These are phyloP conservation scores for Listronotus oregonensis DNA, from an alignment of 1,140 invertebrate species.

Conservation along the genomic window DNA sequence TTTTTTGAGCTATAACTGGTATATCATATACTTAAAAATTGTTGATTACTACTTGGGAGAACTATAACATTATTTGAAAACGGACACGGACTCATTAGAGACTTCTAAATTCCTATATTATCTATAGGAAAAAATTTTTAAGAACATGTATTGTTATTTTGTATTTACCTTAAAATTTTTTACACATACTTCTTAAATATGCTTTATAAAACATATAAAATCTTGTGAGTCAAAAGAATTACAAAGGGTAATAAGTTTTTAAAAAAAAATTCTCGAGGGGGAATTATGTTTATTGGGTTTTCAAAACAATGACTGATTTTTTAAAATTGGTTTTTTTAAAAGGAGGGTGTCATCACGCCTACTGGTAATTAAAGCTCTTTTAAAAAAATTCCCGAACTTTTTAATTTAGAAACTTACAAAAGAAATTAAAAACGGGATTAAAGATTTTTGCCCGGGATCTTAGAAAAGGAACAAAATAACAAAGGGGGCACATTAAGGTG, in stretches of 20 bases:
- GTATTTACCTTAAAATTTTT: too few species aligned
- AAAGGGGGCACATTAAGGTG: constrained; percentile 30
- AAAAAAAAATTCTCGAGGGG: constrained; percentile 29
- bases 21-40: too few species aligned
- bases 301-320: constrained; percentile 29
- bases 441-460: constrained; percentile 35
- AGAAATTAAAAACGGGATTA: constrained; percentile 41
- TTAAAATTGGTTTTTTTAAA: constrained; percentile 30
- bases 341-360: constrained; percentile 32
- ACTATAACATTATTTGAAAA: too few species aligned
- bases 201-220: too few species aligned
- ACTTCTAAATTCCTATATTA: too few species aligned
- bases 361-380: constrained; percentile 35
- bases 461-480: constrained; percentile 11
- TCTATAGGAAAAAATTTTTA: too few species aligned
- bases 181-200: too few species aligned
- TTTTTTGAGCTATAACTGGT: too few species aligned
- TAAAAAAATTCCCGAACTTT: constrained; percentile 35
- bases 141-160: too few species aligned
- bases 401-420: constrained; percentile 36
- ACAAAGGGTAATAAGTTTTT: constrained; percentile 22
- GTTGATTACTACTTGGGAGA: too few species aligned
- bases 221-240: constrained; percentile 5
- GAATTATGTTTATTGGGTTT: constrained; percentile 25
- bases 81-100: too few species aligned